Base-by-base conservation (phyloP, 2,113 vertebrate species). In the Pyrgilauda ruficollis region DNA sequence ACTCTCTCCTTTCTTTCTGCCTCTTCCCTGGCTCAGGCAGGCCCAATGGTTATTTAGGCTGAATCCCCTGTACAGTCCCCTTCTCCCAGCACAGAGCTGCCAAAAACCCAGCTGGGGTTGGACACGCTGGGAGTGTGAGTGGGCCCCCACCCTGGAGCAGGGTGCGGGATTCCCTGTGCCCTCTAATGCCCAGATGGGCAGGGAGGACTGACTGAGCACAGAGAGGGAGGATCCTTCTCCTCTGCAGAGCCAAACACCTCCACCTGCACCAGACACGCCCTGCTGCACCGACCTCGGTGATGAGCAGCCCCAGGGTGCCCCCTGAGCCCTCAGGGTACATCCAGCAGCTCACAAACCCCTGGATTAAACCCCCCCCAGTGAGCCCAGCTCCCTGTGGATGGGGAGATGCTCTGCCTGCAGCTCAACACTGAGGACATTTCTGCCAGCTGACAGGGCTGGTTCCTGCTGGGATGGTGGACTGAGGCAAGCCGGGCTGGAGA, bases 311-410 rank as follows among this genome's bases (percentile, higher is more conserved):
- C 79, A 17, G 6, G n/a, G n/a, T n/a, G n/a, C n/a, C 3, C 11
- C 46, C 4, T 3, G 22, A 33, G n/a, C 46, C 30, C 56, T 8
- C 50, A 13, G 41, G 64, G 28, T 4, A 10, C 56, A 3, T 15
- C 13, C 7, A 22, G 15, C 67, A 17, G 53, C 24, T 68, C 49
- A 46, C 44, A 43, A 41, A 10, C 1, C 20, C 20, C 43, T 2
- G 39, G 2, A 5, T n/a, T 37, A 17, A 9, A 56, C 74, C 2
- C 20, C 28, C 13, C 7, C 7, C 66, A 13, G 59, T 0, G 1
- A 24, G 8, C 28, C 16, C 9, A 0, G 0, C 1, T 14, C 12
- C 4, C 17, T 19, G 2, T 1, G 39, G 5, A 1, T 2, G 19
- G 16, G 22, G 17, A 30, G n/a, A 16, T 47, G 58, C 3, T 31